Percentiles rank a stretch among this genome's conserved stretches.
phyloP scores from a whole-genome alignment of 2,797 vertebrate genomes.

The Lophura swinhoii region DNA sequence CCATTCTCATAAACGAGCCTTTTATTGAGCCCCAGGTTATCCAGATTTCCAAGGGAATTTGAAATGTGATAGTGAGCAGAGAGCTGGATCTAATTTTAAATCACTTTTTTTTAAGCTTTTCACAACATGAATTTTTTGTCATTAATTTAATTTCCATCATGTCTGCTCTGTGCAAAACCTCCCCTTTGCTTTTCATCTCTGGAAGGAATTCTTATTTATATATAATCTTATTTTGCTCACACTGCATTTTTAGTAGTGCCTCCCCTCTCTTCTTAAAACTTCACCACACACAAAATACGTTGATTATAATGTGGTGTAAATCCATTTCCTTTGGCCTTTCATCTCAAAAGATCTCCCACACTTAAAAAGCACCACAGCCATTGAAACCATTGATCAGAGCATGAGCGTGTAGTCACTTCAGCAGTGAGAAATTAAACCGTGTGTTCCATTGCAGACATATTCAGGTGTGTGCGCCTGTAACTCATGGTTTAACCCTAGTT shows the following conservation, averaged over 20 bases:
- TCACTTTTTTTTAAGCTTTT: neutral
- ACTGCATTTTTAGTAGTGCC: neutral
- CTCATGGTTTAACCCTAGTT: neutral
- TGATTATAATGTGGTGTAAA: neutral
- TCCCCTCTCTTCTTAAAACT: neutral
- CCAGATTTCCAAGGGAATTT: neutral
- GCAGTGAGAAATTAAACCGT: neutral
- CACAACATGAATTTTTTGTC: neutral
- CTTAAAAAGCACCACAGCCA: neutral
- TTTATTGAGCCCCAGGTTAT: neutral
- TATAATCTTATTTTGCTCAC: neutral
- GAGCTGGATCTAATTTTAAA: neutral
- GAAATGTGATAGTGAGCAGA: neutral
- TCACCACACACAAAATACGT: fast-evolving
- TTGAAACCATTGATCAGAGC: neutral
- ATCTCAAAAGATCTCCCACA: neutral
- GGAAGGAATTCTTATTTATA: neutral
- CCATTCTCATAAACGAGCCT: neutral
- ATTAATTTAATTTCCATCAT: neutral
- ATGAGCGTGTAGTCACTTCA: neutral
- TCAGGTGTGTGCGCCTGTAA: neutral
- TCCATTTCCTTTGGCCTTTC: neutral
- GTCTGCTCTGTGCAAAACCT: neutral
- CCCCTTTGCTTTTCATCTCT: neutral
- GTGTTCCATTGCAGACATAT: fast-evolving